Conservation (phyloP, 2,797 vertebrate species). For the Molothrus aeneus region DNA sequence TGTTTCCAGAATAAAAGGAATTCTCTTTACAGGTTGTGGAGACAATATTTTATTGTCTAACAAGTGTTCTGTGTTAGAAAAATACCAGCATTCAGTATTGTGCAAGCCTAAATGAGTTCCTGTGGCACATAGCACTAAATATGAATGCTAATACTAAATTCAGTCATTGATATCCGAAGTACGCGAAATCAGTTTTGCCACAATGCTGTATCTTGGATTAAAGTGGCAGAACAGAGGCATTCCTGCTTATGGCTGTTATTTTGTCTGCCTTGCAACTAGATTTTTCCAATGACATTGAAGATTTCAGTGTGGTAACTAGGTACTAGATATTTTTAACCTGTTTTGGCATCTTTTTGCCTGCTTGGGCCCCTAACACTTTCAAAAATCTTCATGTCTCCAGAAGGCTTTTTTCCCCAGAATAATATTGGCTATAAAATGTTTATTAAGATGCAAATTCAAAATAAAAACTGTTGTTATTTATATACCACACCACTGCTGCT, state of each 20-base stretch:
- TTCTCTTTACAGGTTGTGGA: not conserved
- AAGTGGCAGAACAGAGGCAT: not conserved
- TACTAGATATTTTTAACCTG: not conserved
- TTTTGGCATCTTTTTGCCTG: not conserved
- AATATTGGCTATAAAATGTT: not conserved
- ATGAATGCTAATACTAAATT: not conserved
- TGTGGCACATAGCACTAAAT: not conserved
- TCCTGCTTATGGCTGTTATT: not conserved
- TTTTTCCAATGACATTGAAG: not conserved
- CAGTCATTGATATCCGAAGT: fast-evolving
- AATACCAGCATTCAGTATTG: not conserved
- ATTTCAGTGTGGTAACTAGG: not conserved
- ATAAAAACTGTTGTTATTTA: not conserved
- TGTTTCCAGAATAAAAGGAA: not conserved
- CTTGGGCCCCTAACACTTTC: not conserved
- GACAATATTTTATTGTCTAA: not conserved
- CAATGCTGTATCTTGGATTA: not conserved
- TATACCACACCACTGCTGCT: not conserved
- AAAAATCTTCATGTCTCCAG: not conserved
- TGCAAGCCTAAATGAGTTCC: not conserved
- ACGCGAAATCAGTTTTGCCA: not conserved
- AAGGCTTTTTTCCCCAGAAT: not conserved
- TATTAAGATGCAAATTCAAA: not conserved
- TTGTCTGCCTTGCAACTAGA: not conserved
- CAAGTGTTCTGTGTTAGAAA: not conserved